These are phyloP conservation scores for Toxotes jaculatrix DNA, from an alignment of 2,113 vertebrate genomes.

Conservation along the genomic window DNA sequence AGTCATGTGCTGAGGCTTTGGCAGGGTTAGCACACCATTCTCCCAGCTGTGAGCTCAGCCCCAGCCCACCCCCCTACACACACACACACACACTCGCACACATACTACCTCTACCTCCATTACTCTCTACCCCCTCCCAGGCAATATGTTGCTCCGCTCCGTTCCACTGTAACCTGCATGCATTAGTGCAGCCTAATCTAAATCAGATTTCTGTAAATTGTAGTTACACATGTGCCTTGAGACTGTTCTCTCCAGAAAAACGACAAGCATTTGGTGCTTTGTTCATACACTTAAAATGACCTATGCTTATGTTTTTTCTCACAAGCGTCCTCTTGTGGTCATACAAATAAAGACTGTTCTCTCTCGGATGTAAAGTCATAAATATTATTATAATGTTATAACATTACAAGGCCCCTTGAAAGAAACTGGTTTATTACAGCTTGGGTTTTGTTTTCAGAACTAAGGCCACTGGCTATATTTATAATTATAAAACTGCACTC, in stretches of 20 bases:
- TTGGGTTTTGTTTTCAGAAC: not conserved
- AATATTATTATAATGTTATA: not conserved
- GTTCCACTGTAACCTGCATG: slow-evolving; percentile 75
- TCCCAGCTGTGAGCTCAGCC: slow-evolving; percentile 95
- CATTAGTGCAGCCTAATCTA: slow-evolving; percentile 72
- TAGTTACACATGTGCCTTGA: slow-evolving; percentile 60
- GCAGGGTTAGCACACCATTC: slow-evolving; percentile 89
- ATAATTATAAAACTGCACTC: not conserved
- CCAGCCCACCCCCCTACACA: slow-evolving; percentile 45
- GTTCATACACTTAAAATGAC: slow-evolving; percentile 28
- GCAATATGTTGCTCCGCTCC: slow-evolving; percentile 65
- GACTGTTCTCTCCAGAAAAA: slow-evolving; percentile 32
- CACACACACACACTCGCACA: slow-evolving; percentile 23
- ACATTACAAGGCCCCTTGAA: not conserved
- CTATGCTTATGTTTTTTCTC: slow-evolving; percentile 6
- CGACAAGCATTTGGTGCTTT: slow-evolving; percentile 51
- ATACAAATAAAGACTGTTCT: slow-evolving; percentile 7
- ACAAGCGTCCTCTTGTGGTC: slow-evolving; percentile 41
- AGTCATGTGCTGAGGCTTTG: slow-evolving; percentile 98
- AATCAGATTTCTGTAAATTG: slow-evolving; percentile 76
- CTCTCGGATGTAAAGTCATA: not conserved
- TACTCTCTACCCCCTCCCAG: slow-evolving; percentile 48
- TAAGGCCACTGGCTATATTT: not conserved
- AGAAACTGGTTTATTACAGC: slow-evolving; percentile 7
- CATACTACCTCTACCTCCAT: slow-evolving; percentile 31